Conservation (phyloP, 92 coral and sea anemone species). For the Phenganax marumi region DNA sequence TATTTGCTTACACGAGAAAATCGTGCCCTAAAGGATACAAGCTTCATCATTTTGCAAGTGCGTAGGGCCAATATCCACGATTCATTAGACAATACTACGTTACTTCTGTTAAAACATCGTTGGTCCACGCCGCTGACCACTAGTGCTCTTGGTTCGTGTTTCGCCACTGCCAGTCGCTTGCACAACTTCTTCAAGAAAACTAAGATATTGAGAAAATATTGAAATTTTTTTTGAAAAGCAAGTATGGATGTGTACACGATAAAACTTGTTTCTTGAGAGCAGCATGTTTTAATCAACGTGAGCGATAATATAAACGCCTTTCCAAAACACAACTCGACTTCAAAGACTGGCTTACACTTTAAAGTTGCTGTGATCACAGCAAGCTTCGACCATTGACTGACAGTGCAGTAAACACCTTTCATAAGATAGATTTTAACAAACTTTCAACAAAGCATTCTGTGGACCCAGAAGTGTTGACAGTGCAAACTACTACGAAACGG, state of each 20-base stretch:
- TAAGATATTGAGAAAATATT: constrained; percentile 17
- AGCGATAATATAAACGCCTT: no score
- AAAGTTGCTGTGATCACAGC: no score
- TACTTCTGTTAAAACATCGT: constrained; percentile 15
- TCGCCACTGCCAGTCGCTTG: constrained; percentile 76
- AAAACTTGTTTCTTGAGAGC: no score
- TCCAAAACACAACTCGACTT: no score
- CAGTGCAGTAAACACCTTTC: no score
- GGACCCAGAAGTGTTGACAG: neutral
- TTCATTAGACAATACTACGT: neutral
- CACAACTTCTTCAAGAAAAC: constrained; percentile 84
- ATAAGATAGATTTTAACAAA: no score
- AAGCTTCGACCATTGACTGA: no score
- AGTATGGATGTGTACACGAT: neutral
- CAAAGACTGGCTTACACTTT: no score
- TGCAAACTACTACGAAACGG: neutral
- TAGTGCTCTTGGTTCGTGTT: constrained; percentile 53
- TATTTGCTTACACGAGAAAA: neutral
- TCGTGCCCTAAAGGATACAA: neutral
- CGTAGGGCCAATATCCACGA: no score
- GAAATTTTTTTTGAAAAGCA: neutral
- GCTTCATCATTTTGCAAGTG: neutral
- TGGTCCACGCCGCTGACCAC: constrained; percentile 18
- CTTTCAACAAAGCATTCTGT: constrained; percentile 29
- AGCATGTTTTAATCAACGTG: no score